Evolutionary conservation across 2,888 invertebrate species (phyloP).

Genomic region (Pherbina coryleti): DNA sequence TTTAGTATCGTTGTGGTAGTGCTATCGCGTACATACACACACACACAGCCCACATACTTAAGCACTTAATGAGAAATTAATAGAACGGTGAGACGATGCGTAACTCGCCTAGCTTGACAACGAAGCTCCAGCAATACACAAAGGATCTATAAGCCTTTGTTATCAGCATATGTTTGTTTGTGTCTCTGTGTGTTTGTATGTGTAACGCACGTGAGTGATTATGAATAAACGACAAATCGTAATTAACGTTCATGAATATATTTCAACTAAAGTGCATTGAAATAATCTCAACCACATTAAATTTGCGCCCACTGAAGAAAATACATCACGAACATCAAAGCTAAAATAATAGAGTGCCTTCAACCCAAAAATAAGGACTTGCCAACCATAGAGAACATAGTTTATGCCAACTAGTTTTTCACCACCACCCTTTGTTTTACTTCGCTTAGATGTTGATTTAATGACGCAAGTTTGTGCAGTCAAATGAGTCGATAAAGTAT

Average conservation of each 20-base stretch:
- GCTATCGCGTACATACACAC: neutral
- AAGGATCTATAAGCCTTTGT: neutral
- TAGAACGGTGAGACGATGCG: conserved; percentile 3
- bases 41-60: conserved; percentile 9
- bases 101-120: neutral
- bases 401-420: no score
- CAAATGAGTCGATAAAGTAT: neutral
- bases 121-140: neutral
- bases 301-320: neutral
- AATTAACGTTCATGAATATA: conserved; percentile 27
- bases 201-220: neutral
- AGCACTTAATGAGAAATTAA: conserved; percentile 34
- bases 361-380: neutral
- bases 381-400: neutral
- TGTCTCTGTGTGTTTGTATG: neutral
- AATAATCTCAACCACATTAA: neutral
- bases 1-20: neutral
- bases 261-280: conserved; percentile 24
- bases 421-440: neutral
- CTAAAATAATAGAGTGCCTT: no score
- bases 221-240: conserved; percentile 3
- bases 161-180: neutral
- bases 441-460: conserved; percentile 4
- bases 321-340: no score
- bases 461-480: conserved; percentile 9